phyloP scores from a whole-genome alignment of 2,888 invertebrate genomes.

The Phanerotoma sp. region DNA sequence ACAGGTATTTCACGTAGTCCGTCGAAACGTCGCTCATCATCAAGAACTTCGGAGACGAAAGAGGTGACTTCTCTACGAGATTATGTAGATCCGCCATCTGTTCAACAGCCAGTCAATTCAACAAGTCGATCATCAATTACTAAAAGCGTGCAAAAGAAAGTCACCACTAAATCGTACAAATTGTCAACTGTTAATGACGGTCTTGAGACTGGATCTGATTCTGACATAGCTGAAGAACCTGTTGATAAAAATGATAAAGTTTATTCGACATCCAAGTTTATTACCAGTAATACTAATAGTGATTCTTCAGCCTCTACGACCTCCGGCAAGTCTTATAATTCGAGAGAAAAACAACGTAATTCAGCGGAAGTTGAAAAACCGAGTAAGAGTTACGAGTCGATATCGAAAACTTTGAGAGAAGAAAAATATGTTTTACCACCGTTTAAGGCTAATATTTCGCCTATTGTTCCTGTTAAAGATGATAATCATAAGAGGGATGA shows the following conservation, averaged over 20 bases:
- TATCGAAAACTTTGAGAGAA: constrained; percentile 39
- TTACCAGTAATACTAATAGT: constrained; percentile 36
- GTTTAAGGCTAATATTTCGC: constrained; percentile 45
- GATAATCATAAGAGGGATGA: constrained; percentile 36
- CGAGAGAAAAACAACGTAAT: constrained; percentile 24
- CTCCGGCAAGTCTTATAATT: constrained; percentile 32
- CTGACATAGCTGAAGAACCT: constrained; percentile 60
- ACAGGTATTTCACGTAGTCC: constrained; percentile 38
- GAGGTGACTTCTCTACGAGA: too few relatives aligned
- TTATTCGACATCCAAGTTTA: constrained; percentile 10
- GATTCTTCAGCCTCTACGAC: too few relatives aligned
- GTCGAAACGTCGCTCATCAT: constrained; percentile 39
- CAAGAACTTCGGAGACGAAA: constrained; percentile 39
- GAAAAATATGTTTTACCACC: constrained; percentile 42
- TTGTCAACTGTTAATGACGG: constrained; percentile 60
- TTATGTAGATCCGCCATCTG: constrained; percentile 31
- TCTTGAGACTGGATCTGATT: constrained; percentile 72
- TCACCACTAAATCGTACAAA: constrained; percentile 37
- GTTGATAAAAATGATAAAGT: too few relatives aligned
- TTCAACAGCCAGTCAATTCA: constrained; percentile 33
- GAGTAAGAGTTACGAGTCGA: constrained; percentile 37
- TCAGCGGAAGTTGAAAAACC: constrained; percentile 32
- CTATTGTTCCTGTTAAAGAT: constrained; percentile 40
- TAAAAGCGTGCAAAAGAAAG: constrained; percentile 39
- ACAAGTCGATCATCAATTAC: constrained; percentile 32